These are phyloP conservation scores for Apus apus DNA, from an alignment of 2,113 vertebrate genomes.

Conservation along the genomic window DNA sequence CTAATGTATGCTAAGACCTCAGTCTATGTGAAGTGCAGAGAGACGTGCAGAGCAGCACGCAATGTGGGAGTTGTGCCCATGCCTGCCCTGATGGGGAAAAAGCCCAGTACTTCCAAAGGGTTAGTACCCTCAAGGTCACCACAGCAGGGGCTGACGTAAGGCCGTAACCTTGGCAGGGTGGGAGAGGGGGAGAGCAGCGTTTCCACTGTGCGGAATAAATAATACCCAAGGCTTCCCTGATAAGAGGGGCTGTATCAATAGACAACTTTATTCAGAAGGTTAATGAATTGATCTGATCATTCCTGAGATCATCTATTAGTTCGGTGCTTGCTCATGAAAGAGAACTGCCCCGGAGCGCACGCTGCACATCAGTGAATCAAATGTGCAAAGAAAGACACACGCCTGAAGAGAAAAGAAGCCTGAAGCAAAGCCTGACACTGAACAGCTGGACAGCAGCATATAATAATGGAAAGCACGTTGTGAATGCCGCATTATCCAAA, in stretches of 20 bases:
- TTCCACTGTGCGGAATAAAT: constrained; percentile 69
- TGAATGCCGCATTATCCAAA: constrained; percentile 30
- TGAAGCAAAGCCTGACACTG: constrained; percentile 50
- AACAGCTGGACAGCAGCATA: constrained; percentile 62
- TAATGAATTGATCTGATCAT: constrained; percentile 65
- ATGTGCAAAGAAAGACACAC: constrained; percentile 44
- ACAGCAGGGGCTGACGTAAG: constrained; percentile 50
- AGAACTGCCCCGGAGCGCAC: constrained; percentile 24
- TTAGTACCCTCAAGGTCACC: constrained; percentile 50
- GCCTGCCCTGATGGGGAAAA: background rate
- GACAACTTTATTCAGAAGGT: constrained; percentile 54
- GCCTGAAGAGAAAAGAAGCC: constrained; percentile 47
- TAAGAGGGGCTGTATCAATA: constrained; percentile 58
- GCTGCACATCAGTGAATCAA: constrained; percentile 40
- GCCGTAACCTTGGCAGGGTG: constrained; percentile 60
- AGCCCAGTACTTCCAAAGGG: constrained; percentile 25
- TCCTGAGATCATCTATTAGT: constrained; percentile 66
- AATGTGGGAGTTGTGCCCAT: background rate
- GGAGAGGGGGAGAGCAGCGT: constrained; percentile 31
- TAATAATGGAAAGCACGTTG: constrained; percentile 38
- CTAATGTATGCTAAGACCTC: background rate
- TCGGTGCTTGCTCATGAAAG: constrained; percentile 44
- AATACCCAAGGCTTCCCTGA: constrained; percentile 65
- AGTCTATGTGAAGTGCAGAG: background rate
- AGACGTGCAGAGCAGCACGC: constrained; percentile 35